These are phyloP conservation scores for western clawed frog (Xenopus tropicalis) DNA, from an alignment of 2,113 vertebrate genomes.

Conservation along the genomic window UCB_Xtro_10.0 CM004444.2:46779001-46779500, in stretches of 20 bases:
- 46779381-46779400: too few species aligned
- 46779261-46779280: constrained; percentile 33
- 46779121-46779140: constrained; percentile 59
- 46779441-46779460: too few species aligned
- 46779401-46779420: too few species aligned
- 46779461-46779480: too few species aligned
- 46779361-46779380: too few species aligned
- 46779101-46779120: constrained; percentile 70
- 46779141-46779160: constrained; percentile 58
- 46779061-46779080: background rate
- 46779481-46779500: too few species aligned
- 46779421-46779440: too few species aligned
- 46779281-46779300: constrained; percentile 55
- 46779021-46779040: too few species aligned
- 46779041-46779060: too few species aligned
- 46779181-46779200: constrained; percentile 51
- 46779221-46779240: constrained; percentile 55
- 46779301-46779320: constrained; percentile 40
- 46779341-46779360: background rate
- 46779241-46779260: constrained; percentile 1
- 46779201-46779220: constrained; percentile 62
- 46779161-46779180: constrained; percentile 50
- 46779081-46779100: constrained; percentile 64
- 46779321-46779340: background rate
- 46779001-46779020: too few species aligned